phyloP scores from a whole-genome alignment of 2,797 vertebrate species.

The Neosilurus hyrtlii region DNA sequence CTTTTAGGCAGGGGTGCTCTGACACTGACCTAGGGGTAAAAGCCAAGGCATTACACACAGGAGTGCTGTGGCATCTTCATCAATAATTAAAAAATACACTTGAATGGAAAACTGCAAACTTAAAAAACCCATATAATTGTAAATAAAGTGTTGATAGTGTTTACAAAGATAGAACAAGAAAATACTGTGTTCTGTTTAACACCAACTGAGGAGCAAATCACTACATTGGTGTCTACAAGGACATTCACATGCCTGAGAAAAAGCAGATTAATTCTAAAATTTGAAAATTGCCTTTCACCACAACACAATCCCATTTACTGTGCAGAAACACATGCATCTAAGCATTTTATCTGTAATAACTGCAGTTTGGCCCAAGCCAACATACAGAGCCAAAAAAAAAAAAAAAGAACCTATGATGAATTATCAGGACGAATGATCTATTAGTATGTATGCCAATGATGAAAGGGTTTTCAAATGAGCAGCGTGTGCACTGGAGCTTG shows the following conservation, averaged over 20 bases:
- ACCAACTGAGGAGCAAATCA: constrained; percentile 3
- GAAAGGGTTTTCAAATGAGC: constrained; percentile 46
- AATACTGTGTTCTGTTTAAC: constrained; percentile 25
- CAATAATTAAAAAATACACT: constrained; percentile 34
- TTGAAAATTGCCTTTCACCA: background rate
- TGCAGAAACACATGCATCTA: background rate
- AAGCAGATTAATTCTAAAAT: background rate
- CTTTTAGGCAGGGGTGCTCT: constrained; percentile 29
- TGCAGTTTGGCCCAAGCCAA: background rate
- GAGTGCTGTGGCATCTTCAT: constrained; percentile 12
- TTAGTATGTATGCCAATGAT: constrained; percentile 53
- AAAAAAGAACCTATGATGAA: background rate
- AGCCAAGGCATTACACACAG: constrained; percentile 23
- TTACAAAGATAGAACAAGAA: constrained; percentile 21
- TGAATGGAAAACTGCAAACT: constrained; percentile 6
- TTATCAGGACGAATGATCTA: constrained; percentile 29
- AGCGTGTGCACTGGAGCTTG: constrained; percentile 39
- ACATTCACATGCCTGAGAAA: background rate
- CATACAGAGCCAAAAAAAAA: constrained; percentile 3
- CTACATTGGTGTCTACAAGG: background rate
- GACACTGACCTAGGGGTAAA: constrained; percentile 36
- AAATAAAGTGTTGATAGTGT: constrained; percentile 5
- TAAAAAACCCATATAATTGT: background rate
- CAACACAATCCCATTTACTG: background rate
- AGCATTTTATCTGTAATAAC: background rate